These are phyloP conservation scores for Synanthedon myopaeformis DNA, from an alignment of 2,888 invertebrate genomes.

Conservation along the genomic window DNA sequence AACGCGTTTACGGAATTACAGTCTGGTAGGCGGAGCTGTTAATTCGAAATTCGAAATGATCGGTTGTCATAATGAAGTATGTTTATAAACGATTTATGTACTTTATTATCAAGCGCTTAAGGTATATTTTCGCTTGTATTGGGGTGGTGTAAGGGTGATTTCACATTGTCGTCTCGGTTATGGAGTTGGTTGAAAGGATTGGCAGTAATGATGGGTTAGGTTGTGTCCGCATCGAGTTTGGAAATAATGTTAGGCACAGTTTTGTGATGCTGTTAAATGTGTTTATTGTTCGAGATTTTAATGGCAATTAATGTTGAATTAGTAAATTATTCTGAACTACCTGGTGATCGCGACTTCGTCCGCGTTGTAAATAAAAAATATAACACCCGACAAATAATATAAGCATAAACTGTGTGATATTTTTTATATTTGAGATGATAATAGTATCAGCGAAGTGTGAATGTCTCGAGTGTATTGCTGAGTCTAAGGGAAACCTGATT, in stretches of 20 bases:
- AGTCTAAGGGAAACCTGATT: too few species aligned
- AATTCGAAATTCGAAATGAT: conserved; percentile 34
- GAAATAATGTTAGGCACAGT: conserved; percentile 15
- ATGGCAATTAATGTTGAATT: background rate
- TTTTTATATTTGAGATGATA: too few species aligned
- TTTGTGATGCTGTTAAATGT: conserved; percentile 3
- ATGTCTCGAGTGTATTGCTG: too few species aligned
- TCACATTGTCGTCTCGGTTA: conserved; percentile 12
- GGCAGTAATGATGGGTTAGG: conserved; percentile 41
- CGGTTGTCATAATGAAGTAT: conserved; percentile 26
- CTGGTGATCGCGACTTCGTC: too few species aligned
- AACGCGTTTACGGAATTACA: conserved; percentile 19
- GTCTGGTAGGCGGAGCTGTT: conserved; percentile 24
- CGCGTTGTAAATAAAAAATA: too few species aligned
- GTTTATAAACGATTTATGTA: conserved; percentile 1
- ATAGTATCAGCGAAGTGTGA: too few species aligned
- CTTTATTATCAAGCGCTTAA: background rate
- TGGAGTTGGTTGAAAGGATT: conserved; percentile 26
- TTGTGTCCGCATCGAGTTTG: conserved; percentile 16
- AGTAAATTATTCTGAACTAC: background rate
- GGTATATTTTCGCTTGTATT: conserved; percentile 2
- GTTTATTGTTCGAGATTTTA: background rate
- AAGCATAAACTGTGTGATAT: too few species aligned
- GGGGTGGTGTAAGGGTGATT: conserved; percentile 12
- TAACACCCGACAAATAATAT: too few species aligned